These are phyloP conservation scores for Beaufortia kweichowensis DNA, from an alignment of 2,113 vertebrate species.

Conservation along the genomic window DNA sequence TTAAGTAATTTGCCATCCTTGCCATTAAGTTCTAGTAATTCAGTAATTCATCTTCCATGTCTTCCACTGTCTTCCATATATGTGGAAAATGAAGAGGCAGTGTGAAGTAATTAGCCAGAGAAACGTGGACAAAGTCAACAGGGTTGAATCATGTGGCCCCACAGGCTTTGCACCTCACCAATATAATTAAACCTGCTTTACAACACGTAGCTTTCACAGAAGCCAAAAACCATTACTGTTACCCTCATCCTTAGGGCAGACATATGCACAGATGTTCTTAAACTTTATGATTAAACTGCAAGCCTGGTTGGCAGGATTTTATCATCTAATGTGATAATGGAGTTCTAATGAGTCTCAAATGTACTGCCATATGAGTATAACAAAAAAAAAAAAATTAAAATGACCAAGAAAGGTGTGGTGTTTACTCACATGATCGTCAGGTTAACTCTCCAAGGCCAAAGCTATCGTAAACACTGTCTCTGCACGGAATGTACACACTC, in stretches of 20 bases:
- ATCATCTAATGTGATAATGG: constrained; percentile 14
- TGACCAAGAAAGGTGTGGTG: not conserved
- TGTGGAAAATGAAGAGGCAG: constrained; percentile 8
- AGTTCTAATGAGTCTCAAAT: constrained; percentile 25
- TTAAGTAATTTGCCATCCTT: too few relatives aligned
- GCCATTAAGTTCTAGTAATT: too few relatives aligned
- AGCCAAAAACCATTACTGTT: constrained; percentile 31
- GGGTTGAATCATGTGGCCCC: constrained; percentile 36
- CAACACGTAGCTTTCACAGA: not conserved
- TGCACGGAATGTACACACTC: not conserved
- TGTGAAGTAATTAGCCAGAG: constrained; percentile 34
- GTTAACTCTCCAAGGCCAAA: not conserved
- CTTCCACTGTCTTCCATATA: too few relatives aligned
- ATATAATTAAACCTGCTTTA: constrained; percentile 43
- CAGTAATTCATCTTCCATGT: too few relatives aligned
- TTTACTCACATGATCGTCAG: not conserved
- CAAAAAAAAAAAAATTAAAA: not conserved
- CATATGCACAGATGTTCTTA: constrained; percentile 19
- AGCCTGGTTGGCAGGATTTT: not conserved
- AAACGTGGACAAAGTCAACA: constrained; percentile 40
- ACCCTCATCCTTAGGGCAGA: constrained; percentile 21
- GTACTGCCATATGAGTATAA: not conserved
- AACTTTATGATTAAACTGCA: constrained; percentile 20
- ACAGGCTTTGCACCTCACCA: constrained; percentile 24
- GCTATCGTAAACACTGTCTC: not conserved